A percentile compares a stretch with the other conserved stretches of the same genome.
Conservation (phyloP, 2,888 invertebrate species). For the Oxycera nigricornis region DNA sequence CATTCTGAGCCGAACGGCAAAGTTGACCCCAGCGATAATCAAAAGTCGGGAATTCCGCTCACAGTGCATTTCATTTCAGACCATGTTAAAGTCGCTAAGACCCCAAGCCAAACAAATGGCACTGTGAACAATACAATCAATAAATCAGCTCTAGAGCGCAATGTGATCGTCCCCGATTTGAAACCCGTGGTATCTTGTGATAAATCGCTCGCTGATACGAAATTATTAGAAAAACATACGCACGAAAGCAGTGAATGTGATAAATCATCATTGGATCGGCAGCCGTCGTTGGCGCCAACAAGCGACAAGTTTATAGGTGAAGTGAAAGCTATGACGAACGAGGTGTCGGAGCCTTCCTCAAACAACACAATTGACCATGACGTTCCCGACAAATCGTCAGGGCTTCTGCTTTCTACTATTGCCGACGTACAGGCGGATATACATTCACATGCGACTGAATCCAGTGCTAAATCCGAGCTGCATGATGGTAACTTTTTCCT, state of each 20-base stretch:
- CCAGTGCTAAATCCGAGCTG: background rate
- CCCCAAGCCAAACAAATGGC: slow-evolving; percentile 2
- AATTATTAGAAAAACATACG: slow-evolving; percentile 1
- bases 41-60: background rate
- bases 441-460: slow-evolving; percentile 9
- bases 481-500: slow-evolving; percentile 80
- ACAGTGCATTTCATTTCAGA: background rate
- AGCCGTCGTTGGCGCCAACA: background rate
- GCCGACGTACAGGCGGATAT: background rate
- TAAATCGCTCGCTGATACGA: slow-evolving; percentile 20
- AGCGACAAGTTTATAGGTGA: background rate
- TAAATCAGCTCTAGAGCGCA: background rate
- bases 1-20: background rate
- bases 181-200: background rate
- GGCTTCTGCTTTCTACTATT: background rate
- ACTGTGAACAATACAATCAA: background rate
- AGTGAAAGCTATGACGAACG: background rate
- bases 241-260: slow-evolving; percentile 33
- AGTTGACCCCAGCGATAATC: background rate
- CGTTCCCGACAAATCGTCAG: background rate
- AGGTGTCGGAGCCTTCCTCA: background rate
- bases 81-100: background rate
- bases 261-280: background rate
- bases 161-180: background rate
- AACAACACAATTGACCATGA: background rate